Conservation (phyloP, 2,113 vertebrate genomes). For the Toxostoma redivivum region DNA sequence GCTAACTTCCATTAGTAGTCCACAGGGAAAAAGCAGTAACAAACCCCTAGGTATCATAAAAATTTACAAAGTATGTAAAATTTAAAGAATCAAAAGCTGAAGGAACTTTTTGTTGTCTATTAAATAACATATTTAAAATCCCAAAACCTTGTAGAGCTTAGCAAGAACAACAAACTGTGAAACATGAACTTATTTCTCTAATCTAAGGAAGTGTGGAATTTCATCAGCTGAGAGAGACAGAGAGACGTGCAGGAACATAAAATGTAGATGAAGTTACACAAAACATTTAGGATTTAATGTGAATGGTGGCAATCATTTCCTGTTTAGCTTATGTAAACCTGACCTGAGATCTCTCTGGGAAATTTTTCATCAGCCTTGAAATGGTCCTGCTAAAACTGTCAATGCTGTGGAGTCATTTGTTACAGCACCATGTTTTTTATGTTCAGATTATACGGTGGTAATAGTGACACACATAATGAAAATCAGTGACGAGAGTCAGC, state of each 20-base stretch:
- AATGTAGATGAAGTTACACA: constrained; percentile 74
- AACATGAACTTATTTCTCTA: constrained; percentile 58
- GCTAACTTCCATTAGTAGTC: constrained; percentile 83
- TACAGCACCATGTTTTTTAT: constrained; percentile 73
- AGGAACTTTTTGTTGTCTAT: constrained; percentile 58
- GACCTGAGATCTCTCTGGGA: constrained; percentile 66
- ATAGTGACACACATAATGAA: constrained; percentile 74
- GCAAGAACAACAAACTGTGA: constrained; percentile 45
- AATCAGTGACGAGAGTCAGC: constrained; percentile 49
- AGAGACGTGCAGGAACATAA: constrained; percentile 67
- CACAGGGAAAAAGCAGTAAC: constrained; percentile 71
- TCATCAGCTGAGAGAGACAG: constrained; percentile 61
- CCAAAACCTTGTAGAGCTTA: background rate
- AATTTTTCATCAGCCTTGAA: constrained; percentile 76
- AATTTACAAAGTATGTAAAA: constrained; percentile 78
- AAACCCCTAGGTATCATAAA: constrained; percentile 73
- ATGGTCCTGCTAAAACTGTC: constrained; percentile 76
- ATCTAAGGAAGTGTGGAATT: constrained; percentile 63
- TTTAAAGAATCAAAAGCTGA: constrained; percentile 68
- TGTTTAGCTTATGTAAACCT: constrained; percentile 77
- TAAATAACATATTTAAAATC: constrained; percentile 39
- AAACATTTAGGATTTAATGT: constrained; percentile 75
- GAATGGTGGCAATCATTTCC: constrained; percentile 71
- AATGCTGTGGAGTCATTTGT: constrained; percentile 75
- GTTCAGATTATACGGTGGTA: constrained; percentile 76